Base-by-base conservation (phyloP, 2,797 vertebrate genomes). In the Sebastes taczanowskii region DNA sequence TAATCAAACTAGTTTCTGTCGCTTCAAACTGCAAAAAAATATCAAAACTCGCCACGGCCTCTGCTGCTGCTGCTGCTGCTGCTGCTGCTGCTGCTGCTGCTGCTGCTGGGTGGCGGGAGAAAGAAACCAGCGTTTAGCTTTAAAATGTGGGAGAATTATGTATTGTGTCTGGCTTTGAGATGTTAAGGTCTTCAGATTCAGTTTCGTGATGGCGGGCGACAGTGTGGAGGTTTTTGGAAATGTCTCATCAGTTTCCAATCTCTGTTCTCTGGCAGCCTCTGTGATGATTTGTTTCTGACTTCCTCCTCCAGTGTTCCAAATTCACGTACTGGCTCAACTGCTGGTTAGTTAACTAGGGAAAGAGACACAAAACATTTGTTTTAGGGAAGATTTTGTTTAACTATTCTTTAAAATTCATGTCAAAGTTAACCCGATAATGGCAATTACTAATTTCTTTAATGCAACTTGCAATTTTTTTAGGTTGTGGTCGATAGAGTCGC, bases 241-340 rank as follows among this genome's bases (percentile, higher is more conserved):
- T 61, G 71, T 60, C 52, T 67, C 72, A 60, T 82, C 77, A 78
- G 49, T 69, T 69, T 78, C 59, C 71, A 70, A 55, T 18, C 71
- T 77, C 20, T 69, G 52, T 66, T 60, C n/a, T 58, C 13, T 58
- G 29, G 4, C 63, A 79, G 55, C 8, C 3, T 75, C 42, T 63
- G 6, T 62, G 68, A 68, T 72, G 35, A 68, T 64, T 27, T 52
- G 46, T 38, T 22, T 66, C 42, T 30, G 16, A 70, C 30, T 68
- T 77, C 32, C 35, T 52, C 53, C 18, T 38, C n/a, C 29, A 49
- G 2, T 27, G 22, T 42, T 74, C 13, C 22, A 29, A 22, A n/a
- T 34, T 29, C 7, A 46, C 10, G 1, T 11, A 35, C 11, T 20
- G 27, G 10, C 56, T 61, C 58, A 20, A 1, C 25, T 68, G 25